A percentile compares a stretch with the other conserved stretches of the same genome.
phyloP scores from a whole-genome alignment of 2,888 invertebrate genomes.

The Theodoxus fluviatilis region DNA sequence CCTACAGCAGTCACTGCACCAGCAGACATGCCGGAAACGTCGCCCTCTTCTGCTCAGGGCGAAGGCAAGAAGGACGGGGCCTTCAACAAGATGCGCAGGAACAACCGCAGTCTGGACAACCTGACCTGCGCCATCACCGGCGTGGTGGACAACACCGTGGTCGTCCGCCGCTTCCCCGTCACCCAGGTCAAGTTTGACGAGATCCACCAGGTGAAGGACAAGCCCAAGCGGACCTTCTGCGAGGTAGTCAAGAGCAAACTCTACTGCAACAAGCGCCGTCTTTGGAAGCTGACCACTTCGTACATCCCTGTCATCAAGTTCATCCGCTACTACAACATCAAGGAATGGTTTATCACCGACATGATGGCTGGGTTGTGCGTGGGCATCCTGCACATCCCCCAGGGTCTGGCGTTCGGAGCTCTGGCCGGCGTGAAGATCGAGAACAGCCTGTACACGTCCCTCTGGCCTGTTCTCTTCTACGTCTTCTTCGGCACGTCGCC shows the following conservation, averaged over 20 bases:
- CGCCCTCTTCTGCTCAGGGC: too few species aligned
- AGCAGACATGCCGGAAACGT: too few species aligned
- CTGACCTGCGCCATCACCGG: too few species aligned
- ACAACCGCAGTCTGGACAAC: too few species aligned
- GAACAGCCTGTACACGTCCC: slow-evolving; percentile 56
- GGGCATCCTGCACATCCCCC: slow-evolving; percentile 62
- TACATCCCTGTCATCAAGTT: slow-evolving; percentile 50
- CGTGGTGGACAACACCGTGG: too few species aligned
- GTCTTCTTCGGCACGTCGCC: slow-evolving; percentile 57
- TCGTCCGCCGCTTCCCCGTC: too few species aligned
- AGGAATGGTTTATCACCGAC: slow-evolving; percentile 50
- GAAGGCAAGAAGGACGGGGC: too few species aligned
- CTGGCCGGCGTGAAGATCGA: slow-evolving; percentile 55
- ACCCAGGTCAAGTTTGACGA: slow-evolving; percentile 53
- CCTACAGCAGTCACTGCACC: too few species aligned
- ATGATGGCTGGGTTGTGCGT: slow-evolving; percentile 60
- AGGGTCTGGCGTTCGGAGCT: slow-evolving; percentile 57
- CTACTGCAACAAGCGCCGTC: slow-evolving; percentile 45
- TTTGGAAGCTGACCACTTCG: slow-evolving; percentile 44
- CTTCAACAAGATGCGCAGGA: too few species aligned
- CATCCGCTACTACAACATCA: slow-evolving; percentile 54
- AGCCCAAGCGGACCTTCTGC: slow-evolving; percentile 17
- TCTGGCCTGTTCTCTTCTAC: slow-evolving; percentile 58
- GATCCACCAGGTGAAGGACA: slow-evolving; percentile 34
- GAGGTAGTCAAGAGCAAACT: slow-evolving; percentile 39